phyloP scores from a whole-genome alignment of 2,113 vertebrate genomes.

The Passer domesticus region DNA sequence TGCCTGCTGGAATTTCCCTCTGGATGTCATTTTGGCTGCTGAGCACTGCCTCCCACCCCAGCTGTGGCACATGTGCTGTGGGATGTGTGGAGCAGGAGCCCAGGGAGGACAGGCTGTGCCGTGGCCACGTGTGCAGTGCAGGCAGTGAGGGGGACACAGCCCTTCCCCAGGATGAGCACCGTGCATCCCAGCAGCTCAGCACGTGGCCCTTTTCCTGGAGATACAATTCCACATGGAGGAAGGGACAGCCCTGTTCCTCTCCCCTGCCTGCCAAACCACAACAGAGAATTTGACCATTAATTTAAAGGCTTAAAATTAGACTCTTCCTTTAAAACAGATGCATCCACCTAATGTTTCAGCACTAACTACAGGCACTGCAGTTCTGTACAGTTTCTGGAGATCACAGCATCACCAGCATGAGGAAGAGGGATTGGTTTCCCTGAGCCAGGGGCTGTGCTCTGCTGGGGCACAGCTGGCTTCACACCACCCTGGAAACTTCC shows the following conservation, averaged over 20 bases:
- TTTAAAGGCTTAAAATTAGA: neutral
- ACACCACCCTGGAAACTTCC: neutral
- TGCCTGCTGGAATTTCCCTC: neutral
- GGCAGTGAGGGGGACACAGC: neutral
- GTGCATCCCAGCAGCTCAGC: neutral
- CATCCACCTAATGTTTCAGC: neutral
- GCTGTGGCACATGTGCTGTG: neutral
- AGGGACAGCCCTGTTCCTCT: neutral
- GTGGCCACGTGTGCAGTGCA: accelerated
- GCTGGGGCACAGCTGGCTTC: neutral
- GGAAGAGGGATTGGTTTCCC: neutral
- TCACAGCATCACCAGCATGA: accelerated
- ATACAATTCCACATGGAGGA: neutral
- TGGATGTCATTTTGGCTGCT: neutral
- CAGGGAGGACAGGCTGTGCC: neutral
- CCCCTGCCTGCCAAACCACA: slow-evolving; percentile 2
- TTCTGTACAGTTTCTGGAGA: neutral
- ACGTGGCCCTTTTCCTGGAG: neutral
- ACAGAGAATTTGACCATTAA: neutral
- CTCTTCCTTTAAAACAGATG: neutral
- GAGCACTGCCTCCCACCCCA: neutral
- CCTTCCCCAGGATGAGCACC: neutral
- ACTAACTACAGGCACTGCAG: neutral
- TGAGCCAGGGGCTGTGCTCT: neutral
- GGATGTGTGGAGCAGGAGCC: neutral